phyloP scores from a whole-genome alignment of 2,888 invertebrate species.

The Epirrhoe alternata region DNA sequence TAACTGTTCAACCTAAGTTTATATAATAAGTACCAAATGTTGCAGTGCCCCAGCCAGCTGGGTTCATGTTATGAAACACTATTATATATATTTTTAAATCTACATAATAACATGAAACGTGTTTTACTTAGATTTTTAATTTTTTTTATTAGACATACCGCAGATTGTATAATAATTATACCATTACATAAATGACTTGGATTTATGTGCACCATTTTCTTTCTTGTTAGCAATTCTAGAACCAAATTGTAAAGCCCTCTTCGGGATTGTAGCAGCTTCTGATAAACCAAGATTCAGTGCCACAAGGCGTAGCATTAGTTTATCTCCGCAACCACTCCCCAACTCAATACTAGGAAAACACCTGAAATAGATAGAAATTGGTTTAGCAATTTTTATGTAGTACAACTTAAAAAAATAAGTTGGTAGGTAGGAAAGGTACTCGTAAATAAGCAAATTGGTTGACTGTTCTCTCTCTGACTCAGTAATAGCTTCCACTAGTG shows the following conservation, averaged over 20 bases:
- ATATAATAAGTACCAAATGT: too few relatives aligned
- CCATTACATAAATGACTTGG: slow-evolving; percentile 69
- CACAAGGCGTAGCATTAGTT: slow-evolving; percentile 91
- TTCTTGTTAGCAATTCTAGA: slow-evolving; percentile 96
- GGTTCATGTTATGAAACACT: too few relatives aligned
- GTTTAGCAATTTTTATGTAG: not conserved
- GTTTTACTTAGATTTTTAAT: too few relatives aligned
- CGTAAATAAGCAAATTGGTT: not conserved
- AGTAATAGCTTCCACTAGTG: too few relatives aligned
- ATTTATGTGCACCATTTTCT: slow-evolving; percentile 93
- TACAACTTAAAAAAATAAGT: not conserved
- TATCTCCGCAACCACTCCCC: slow-evolving; percentile 95
- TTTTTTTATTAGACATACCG: not conserved
- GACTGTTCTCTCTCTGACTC: too few relatives aligned
- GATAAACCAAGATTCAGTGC: slow-evolving; percentile 88
- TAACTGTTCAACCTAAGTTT: too few relatives aligned
- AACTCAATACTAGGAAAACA: slow-evolving; percentile 85
- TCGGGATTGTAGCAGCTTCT: slow-evolving; percentile 89
- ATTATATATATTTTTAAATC: too few relatives aligned
- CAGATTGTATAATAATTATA: not conserved
- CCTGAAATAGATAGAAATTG: slow-evolving; percentile 66
- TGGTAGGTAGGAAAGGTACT: not conserved
- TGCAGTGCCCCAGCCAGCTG: too few relatives aligned
- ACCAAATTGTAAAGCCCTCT: slow-evolving; percentile 98
- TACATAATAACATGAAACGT: too few relatives aligned